phyloP scores from a whole-genome alignment of 2,113 vertebrate genomes.

The Bufo bufo region DNA sequence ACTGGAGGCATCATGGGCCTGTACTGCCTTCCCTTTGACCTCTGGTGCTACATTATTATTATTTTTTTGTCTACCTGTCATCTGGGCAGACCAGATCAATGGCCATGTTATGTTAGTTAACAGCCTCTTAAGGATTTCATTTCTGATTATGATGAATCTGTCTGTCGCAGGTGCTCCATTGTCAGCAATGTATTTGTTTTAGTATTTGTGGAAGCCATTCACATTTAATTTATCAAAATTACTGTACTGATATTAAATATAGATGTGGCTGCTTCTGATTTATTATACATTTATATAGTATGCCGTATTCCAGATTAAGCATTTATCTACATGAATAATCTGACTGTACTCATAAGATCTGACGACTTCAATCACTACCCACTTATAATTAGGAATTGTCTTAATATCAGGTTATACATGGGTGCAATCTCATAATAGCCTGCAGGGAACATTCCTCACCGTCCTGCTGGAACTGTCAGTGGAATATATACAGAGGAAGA shows the following conservation, averaged over 20 bases:
- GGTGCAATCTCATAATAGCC: too few relatives aligned
- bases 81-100: slow-evolving; percentile 25
- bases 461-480: too few relatives aligned
- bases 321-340: slow-evolving; percentile 3
- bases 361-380: background rate
- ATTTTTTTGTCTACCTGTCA: slow-evolving; percentile 6
- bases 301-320: background rate
- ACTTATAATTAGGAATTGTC: background rate
- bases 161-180: slow-evolving; percentile 10
- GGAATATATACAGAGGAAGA: too few relatives aligned
- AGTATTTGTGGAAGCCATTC: background rate
- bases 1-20: background rate
- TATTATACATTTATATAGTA: background rate
- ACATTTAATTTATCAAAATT: background rate
- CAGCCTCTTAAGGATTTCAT: background rate
- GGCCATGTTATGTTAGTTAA: slow-evolving; percentile 24
- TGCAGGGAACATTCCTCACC: background rate
- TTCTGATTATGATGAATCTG: slow-evolving; percentile 22
- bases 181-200: background rate
- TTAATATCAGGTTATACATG: background rate
- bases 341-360: background rate
- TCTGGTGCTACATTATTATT: background rate
- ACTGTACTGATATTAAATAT: background rate
- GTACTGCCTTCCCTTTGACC: background rate
- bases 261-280: background rate